A percentile compares a stretch with the other conserved stretches of the same genome.
Evolutionary conservation across 2,888 invertebrate genomes (phyloP).

Genomic region (Colostygia pectinataria): DNA sequence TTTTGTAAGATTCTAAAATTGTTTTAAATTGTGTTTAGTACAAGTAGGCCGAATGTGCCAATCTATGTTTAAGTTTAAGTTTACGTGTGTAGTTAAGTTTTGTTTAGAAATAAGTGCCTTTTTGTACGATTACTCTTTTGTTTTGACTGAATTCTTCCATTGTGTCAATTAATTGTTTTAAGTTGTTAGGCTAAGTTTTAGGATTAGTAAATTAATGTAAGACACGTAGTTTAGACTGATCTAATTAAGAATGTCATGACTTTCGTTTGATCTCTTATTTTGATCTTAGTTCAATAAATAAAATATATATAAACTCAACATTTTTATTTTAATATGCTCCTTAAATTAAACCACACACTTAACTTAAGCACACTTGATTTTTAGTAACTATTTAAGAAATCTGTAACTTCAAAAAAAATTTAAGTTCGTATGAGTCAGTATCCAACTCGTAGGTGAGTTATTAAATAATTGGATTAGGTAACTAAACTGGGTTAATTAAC

Average conservation of each 20-base stretch:
- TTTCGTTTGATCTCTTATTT: conserved; percentile 77
- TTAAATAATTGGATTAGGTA: no score
- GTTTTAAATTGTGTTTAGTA: conserved; percentile 35
- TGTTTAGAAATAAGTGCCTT: conserved; percentile 28
- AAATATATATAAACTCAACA: conserved; percentile 37
- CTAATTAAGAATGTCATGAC: conserved; percentile 72
- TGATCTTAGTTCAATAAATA: conserved; percentile 67
- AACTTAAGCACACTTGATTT: no score
- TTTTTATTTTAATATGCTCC: conserved; percentile 21
- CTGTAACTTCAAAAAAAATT: no score
- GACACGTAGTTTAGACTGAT: conserved; percentile 69
- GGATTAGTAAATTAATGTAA: conserved; percentile 23
- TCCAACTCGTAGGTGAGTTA: no score
- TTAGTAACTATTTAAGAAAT: no score
- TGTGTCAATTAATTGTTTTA: conserved; percentile 49
- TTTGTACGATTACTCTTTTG: conserved; percentile 25
- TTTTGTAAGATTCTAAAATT: conserved; percentile 21
- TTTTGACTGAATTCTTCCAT: conserved; percentile 60
- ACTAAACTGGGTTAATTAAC: no score
- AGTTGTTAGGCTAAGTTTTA: conserved; percentile 27
- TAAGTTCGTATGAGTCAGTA: no score
- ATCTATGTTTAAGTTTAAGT: conserved; percentile 46
- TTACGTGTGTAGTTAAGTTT: conserved; percentile 36
- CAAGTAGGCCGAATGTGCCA: conserved; percentile 78
- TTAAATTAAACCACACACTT: no score